Conservation (phyloP, 2,113 vertebrate genomes). For the Stegastes partitus region DNA sequence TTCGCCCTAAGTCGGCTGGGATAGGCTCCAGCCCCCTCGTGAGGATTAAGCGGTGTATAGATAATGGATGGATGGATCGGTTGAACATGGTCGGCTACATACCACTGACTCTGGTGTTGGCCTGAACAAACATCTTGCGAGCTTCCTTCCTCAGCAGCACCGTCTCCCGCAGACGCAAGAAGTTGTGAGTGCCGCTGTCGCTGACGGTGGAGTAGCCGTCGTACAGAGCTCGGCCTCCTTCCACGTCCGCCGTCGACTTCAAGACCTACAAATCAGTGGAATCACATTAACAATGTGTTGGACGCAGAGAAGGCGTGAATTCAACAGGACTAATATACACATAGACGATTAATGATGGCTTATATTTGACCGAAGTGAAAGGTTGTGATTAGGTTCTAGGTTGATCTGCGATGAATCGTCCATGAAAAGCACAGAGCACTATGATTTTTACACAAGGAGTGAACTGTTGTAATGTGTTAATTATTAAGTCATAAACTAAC, state of each 20-base stretch:
- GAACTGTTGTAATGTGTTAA: too few relatives aligned
- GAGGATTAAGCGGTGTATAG: too few relatives aligned
- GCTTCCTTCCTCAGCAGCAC: conserved; percentile 91
- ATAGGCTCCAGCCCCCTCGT: too few relatives aligned
- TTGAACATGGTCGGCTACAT: neutral
- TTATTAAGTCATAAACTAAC: too few relatives aligned
- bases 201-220: conserved; percentile 87
- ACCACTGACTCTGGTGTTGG: conserved; percentile 90
- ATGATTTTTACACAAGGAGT: too few relatives aligned
- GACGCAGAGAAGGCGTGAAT: neutral
- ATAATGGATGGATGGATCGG: too few relatives aligned
- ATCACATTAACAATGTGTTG: neutral
- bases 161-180: conserved; percentile 88
- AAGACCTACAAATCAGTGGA: conserved; percentile 82
- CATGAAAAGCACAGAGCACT: neutral
- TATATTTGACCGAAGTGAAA: neutral
- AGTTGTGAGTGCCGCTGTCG: conserved; percentile 82
- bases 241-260: conserved; percentile 92
- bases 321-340: neutral
- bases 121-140: conserved; percentile 93
- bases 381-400: neutral
- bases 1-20: too few relatives aligned
- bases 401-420: too few relatives aligned
- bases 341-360: neutral
- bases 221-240: conserved; percentile 87